phyloP scores from a whole-genome alignment of 2,888 invertebrate species.

The Stegana nigrithorax region DNA sequence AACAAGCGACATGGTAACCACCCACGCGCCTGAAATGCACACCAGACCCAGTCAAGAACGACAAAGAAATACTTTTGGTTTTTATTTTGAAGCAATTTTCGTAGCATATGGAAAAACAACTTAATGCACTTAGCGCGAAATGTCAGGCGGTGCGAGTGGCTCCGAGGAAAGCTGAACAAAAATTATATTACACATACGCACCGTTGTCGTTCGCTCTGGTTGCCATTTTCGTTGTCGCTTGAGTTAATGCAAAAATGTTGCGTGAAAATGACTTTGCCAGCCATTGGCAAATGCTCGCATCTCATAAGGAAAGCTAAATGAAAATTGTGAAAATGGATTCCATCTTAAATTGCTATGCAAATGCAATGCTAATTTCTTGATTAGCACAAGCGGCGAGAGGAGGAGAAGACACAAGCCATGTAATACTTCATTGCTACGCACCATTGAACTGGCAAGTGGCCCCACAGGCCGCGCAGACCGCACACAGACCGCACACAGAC shows the following conservation, averaged over 20 bases:
- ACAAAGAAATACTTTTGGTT: background rate
- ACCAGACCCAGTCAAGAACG: no score
- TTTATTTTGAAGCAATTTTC: slow-evolving; percentile 5
- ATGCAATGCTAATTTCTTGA: slow-evolving; percentile 52
- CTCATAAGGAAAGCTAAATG: background rate
- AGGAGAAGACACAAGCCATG: slow-evolving; percentile 1
- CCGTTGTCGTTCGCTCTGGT: background rate
- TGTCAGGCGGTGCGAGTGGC: slow-evolving; percentile 40
- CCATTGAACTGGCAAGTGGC: slow-evolving; percentile 42
- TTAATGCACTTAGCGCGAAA: slow-evolving; percentile 65
- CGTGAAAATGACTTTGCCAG: no score
- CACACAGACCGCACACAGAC: no score
- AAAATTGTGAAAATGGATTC: background rate
- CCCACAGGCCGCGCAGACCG: no score
- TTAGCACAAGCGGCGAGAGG: slow-evolving; percentile 34
- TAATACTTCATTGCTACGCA: slow-evolving; percentile 56
- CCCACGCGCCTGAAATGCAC: background rate
- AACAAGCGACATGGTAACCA: background rate
- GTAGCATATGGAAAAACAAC: slow-evolving; percentile 53
- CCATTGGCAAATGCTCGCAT: background rate
- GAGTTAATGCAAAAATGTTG: no score
- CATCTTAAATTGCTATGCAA: slow-evolving; percentile 41
- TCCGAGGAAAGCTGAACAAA: slow-evolving; percentile 5
- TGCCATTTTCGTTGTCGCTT: background rate
- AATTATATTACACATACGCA: slow-evolving; percentile 5